A percentile compares a stretch with the other conserved stretches of the same genome.
Conservation (phyloP, 2,797 vertebrate species). For the Lacerta bilineata region DNA sequence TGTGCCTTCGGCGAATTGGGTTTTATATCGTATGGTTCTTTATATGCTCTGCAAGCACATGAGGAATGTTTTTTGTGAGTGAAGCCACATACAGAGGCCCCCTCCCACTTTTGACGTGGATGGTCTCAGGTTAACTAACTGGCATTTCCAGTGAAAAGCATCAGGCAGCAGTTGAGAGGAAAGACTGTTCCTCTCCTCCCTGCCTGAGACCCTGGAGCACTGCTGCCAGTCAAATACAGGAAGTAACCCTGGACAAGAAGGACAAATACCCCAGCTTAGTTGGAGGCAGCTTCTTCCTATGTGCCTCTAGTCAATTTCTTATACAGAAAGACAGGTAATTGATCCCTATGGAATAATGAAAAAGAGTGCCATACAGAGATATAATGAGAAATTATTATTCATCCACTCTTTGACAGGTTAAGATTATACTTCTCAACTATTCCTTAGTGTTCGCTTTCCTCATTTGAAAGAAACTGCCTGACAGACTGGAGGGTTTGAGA, state of each 20-base stretch:
- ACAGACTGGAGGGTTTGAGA: background rate
- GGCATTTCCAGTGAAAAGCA: background rate
- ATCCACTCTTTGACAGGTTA: background rate
- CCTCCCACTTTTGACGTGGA: background rate
- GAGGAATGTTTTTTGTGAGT: background rate
- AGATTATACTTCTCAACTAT: background rate
- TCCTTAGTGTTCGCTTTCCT: background rate
- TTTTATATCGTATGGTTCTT: background rate
- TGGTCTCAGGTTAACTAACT: background rate
- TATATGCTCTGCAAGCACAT: too few species aligned
- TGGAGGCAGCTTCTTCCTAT: background rate
- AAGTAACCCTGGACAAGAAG: background rate
- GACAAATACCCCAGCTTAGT: background rate
- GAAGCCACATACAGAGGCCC: background rate
- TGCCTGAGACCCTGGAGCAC: background rate
- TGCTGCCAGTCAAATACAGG: too few species aligned
- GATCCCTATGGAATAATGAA: background rate
- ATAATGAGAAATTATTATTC: background rate
- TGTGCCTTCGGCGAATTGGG: background rate
- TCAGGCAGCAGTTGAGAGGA: background rate
- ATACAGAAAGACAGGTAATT: background rate
- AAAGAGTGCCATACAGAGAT: background rate
- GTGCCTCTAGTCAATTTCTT: background rate
- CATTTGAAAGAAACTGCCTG: background rate
- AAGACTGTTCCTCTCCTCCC: background rate